phyloP scores from a whole-genome alignment of 1,140 invertebrate genomes.

The Bombus balteatus region DNA sequence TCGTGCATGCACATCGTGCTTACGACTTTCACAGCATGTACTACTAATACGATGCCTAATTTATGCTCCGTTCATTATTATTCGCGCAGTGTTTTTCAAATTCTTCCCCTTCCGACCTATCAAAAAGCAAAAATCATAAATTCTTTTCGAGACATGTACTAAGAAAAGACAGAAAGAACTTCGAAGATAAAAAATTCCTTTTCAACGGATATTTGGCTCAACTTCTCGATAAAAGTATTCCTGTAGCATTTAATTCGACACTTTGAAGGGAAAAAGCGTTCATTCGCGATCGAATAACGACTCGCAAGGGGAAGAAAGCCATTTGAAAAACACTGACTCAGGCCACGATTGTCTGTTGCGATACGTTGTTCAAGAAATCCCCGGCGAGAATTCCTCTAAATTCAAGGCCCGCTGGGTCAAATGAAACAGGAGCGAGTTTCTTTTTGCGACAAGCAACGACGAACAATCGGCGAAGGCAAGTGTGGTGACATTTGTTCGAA shows the following conservation, averaged over 20 bases:
- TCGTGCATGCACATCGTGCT: constrained; percentile 49
- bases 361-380: constrained; percentile 19
- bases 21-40: constrained; percentile 50
- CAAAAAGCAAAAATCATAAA: neutral
- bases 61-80: constrained; percentile 22
- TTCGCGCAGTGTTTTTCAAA: constrained; percentile 34
- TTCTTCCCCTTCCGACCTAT: neutral
- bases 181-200: neutral
- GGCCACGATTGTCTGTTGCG: constrained; percentile 17
- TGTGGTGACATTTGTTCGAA: constrained; percentile 71
- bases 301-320: neutral
- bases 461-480: constrained; percentile 81
- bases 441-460: constrained; percentile 77
- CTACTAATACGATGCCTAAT: constrained; percentile 29
- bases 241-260: neutral
- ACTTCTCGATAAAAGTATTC: neutral
- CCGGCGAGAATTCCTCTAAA: neutral
- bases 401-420: neutral
- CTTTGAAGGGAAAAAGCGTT: too few relatives aligned
- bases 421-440: neutral
- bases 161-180: neutral
- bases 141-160: neutral
- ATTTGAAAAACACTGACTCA: constrained; percentile 24
- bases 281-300: neutral
- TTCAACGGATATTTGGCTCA: neutral